Evolutionary conservation across 2,797 vertebrate species (phyloP).

Genomic region (Cossypha dichroa): DNA sequence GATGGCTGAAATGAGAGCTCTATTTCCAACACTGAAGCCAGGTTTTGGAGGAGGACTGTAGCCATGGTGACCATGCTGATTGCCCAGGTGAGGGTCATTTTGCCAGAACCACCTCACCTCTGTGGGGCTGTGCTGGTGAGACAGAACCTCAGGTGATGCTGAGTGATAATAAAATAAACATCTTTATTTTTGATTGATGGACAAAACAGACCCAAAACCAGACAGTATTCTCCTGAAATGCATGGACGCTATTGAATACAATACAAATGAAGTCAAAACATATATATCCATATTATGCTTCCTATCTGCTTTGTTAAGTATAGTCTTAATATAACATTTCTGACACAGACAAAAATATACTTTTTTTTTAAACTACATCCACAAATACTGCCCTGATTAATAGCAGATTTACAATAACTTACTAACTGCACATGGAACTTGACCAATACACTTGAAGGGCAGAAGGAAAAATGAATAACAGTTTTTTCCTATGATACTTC

Average conservation of each 20-base stretch:
- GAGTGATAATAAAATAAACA: constrained; percentile 74
- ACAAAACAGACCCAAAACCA: constrained; percentile 69
- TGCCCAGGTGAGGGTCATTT: fast-evolving
- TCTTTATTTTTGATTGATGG: constrained; percentile 71
- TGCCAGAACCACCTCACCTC: not conserved
- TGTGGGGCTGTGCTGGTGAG: not conserved
- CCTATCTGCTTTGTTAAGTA: constrained; percentile 72
- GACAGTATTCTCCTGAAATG: constrained; percentile 69
- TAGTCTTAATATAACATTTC: constrained; percentile 71
- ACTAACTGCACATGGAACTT: constrained; percentile 63
- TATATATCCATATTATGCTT: constrained; percentile 75
- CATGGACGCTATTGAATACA: constrained; percentile 68
- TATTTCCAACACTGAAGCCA: not conserved
- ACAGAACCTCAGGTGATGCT: constrained; percentile 5
- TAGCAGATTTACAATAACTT: constrained; percentile 68
- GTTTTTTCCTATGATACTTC: constrained; percentile 14
- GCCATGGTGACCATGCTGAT: fast-evolving
- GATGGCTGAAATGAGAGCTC: not conserved
- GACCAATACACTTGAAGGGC: constrained; percentile 43
- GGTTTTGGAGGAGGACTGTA: not conserved
- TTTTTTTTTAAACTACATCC: constrained; percentile 65
- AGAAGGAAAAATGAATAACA: constrained; percentile 49
- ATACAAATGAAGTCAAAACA: constrained; percentile 72
- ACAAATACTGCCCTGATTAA: constrained; percentile 66
- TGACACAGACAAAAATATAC: constrained; percentile 80